Evolutionary conservation across 1,140 invertebrate genomes (phyloP).

Genomic region (Subanguina moxae): DNA sequence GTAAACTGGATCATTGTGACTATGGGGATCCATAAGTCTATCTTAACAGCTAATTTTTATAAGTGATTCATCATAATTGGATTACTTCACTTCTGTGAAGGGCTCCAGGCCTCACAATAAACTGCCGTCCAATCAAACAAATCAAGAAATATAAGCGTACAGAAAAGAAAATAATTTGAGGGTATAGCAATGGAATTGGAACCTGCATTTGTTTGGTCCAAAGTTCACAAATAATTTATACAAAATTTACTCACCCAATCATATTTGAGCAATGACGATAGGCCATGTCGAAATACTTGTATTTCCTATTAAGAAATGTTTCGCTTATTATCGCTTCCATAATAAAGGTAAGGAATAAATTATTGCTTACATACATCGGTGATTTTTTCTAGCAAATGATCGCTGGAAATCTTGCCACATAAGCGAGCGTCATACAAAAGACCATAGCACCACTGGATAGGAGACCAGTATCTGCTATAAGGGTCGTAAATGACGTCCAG

Average conservation of each 20-base stretch:
- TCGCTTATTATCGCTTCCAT: no score
- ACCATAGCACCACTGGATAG: constrained; percentile 48
- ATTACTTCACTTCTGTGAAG: constrained; percentile 27
- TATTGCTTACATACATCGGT: constrained; percentile 22
- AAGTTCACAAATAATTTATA: not conserved
- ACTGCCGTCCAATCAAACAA: constrained; percentile 51
- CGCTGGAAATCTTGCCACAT: constrained; percentile 50
- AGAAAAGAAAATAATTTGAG: constrained; percentile 55
- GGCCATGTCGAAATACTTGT: constrained; percentile 41
- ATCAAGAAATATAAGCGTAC: constrained; percentile 56
- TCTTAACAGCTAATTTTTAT: constrained; percentile 26
- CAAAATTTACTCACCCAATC: constrained; percentile 39
- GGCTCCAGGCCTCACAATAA: constrained; percentile 27
- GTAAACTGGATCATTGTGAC: constrained; percentile 53
- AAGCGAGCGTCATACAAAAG: constrained; percentile 42
- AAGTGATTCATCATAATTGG: not conserved
- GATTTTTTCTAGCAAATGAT: constrained; percentile 45
- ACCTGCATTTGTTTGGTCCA: constrained; percentile 24
- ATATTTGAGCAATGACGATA: constrained; percentile 48
- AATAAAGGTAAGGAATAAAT: no score
- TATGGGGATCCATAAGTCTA: constrained; percentile 51
- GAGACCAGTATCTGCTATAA: constrained; percentile 54
- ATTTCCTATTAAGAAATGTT: constrained; percentile 40
- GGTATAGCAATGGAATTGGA: constrained; percentile 53
- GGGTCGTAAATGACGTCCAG: constrained; percentile 42